These are phyloP conservation scores for Blastomussa wellsi DNA, from an alignment of 92 coral and sea anemone genomes.

Conservation along the genomic window DNA sequence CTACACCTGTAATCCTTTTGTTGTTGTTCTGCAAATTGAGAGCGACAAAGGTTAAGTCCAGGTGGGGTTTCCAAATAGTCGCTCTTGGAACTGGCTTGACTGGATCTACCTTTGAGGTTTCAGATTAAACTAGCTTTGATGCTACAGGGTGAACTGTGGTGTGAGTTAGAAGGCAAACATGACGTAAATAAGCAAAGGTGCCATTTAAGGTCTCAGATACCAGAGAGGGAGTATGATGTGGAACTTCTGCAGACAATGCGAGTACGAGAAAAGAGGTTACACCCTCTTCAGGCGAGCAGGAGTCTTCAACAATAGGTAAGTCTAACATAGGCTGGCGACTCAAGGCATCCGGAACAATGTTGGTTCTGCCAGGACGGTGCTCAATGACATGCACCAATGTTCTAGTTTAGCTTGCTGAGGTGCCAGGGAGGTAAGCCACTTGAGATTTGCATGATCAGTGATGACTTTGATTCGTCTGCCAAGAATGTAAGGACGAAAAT, in stretches of 20 bases:
- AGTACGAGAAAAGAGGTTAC: neutral
- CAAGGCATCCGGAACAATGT: conserved; percentile 39
- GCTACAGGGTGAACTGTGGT: neutral
- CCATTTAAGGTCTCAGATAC: conserved; percentile 25
- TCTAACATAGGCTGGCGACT: conserved; percentile 42
- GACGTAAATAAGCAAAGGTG: conserved; percentile 19
- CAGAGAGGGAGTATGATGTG: conserved; percentile 24
- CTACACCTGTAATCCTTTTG: conserved; percentile 49
- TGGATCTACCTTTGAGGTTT: neutral
- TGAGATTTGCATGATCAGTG: conserved; percentile 53
- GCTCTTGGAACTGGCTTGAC: too few relatives aligned
- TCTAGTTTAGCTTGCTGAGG: conserved; percentile 64
- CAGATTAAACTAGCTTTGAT: neutral
- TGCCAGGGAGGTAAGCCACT: conserved; percentile 55
- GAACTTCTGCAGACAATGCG: conserved; percentile 34
- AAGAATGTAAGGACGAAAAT: conserved; percentile 49
- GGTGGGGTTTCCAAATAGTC: neutral
- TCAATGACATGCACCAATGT: conserved; percentile 59
- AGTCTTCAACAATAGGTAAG: conserved; percentile 4
- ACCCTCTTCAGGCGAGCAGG: conserved; percentile 21
- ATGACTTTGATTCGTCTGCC: conserved; percentile 45
- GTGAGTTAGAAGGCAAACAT: too few relatives aligned
- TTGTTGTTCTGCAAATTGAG: conserved; percentile 53
- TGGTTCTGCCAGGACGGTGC: conserved; percentile 35
- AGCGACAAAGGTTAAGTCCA: conserved; percentile 29